phyloP scores from a whole-genome alignment of 2,797 vertebrate genomes.

The Enoplosus armatus region DNA sequence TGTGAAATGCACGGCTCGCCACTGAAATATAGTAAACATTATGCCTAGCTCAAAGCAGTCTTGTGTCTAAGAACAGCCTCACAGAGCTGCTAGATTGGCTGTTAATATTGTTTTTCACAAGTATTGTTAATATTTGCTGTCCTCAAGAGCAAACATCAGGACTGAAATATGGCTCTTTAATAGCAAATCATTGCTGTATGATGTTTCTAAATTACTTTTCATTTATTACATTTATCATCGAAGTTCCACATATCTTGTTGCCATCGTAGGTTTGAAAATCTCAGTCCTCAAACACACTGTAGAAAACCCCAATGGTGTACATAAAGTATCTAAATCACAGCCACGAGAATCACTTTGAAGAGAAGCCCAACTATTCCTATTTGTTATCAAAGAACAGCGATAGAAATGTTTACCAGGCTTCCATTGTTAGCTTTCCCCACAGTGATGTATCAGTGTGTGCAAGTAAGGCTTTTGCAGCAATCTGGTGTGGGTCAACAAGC shows the following conservation, averaged over 20 bases:
- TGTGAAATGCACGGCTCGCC: too few species aligned
- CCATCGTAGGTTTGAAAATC: background rate
- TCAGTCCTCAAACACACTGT: background rate
- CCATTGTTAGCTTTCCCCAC: constrained; percentile 6
- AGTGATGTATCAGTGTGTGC: constrained; percentile 1
- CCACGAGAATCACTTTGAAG: background rate
- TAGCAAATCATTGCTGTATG: background rate
- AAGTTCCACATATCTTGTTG: too few species aligned
- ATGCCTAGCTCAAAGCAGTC: background rate
- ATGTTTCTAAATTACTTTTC: too few species aligned
- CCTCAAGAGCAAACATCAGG: background rate
- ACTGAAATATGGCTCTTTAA: background rate
- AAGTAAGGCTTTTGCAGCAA: constrained; percentile 11
- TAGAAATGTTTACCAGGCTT: constrained; percentile 19
- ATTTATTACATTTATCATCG: too few species aligned
- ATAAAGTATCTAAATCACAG: background rate
- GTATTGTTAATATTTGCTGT: too few species aligned
- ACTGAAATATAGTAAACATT: background rate
- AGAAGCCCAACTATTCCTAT: background rate
- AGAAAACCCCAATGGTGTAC: background rate
- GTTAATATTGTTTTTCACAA: too few species aligned
- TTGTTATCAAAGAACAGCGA: constrained; percentile 7
- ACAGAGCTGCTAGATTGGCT: background rate
- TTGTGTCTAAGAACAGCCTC: background rate
- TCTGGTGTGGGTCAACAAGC: constrained; percentile 27